A percentile compares a stretch with the other conserved stretches of the same genome.
phyloP scores from a whole-genome alignment of 2,113 vertebrate genomes.

The Diadophis punctatus region DNA sequence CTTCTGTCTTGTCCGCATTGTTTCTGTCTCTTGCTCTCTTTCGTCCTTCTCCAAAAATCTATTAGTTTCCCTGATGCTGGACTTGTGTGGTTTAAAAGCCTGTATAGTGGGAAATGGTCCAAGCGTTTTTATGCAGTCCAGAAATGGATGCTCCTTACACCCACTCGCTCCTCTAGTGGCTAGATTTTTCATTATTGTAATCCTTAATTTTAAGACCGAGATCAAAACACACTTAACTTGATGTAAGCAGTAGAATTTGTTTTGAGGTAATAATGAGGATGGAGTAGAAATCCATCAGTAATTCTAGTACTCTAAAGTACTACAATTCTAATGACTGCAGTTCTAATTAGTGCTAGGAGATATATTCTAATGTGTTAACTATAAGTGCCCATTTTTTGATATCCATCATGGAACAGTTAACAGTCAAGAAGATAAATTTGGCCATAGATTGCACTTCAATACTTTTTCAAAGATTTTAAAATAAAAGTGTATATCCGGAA shows the following conservation, averaged over 20 bases:
- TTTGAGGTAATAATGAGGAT: not conserved
- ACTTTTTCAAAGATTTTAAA: not conserved
- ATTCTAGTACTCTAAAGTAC: not conserved
- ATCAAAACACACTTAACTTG: not conserved
- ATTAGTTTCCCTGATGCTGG: not conserved
- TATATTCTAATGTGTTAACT: not conserved
- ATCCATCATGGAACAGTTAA: not conserved
- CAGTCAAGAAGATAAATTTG: not conserved
- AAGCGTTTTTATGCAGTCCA: conserved; percentile 51
- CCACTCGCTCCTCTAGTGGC: not conserved
- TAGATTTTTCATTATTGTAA: not conserved
- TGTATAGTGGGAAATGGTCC: conserved; percentile 50
- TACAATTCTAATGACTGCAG: not conserved
- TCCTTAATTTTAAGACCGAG: not conserved
- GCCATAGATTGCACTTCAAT: not conserved
- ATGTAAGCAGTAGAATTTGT: not conserved
- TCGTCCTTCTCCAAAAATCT: not conserved
- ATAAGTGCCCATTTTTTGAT: not conserved
- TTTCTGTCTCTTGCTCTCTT: not conserved
- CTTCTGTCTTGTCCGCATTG: not conserved
- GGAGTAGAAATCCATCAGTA: too few relatives aligned
- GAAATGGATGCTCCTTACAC: conserved; percentile 37
- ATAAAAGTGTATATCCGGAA: not conserved
- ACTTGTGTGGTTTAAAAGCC: not conserved
- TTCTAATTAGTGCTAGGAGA: not conserved